Evolutionary conservation across 2,888 invertebrate genomes (phyloP), one percentile per base, ranked within the genome.

Genomic region (Drosophila hamatofila): DNA sequence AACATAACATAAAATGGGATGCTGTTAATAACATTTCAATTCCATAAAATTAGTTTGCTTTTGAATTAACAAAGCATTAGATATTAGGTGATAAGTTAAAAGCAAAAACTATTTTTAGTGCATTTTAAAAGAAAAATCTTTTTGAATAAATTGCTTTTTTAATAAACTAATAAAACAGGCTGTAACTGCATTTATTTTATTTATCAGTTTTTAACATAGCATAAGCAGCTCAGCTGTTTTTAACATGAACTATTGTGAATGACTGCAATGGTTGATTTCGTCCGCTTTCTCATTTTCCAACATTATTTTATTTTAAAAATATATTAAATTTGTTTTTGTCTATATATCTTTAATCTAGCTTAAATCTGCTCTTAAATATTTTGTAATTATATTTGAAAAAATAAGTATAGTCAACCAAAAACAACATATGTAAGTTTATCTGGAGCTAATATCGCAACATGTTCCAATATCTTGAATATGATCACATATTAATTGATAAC

Each of bases 401-500:
- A 14, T 35, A 1, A 6, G 5, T 35, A 2, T 6, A 37, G 16
- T 37, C 35, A 37, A 7, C 16, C 6, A 37, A 37, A 37, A 37
- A 2, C 0, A 14, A 37, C n/a, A 39, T n/a, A n/a, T 27, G 27
- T n/a, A n/a, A n/a, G 25, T 11, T 27, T 46, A 44, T 25, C 9
- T 18, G 8, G 4, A 58, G 33, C 6, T 35, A 8, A 11, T 23
- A 1, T 21, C n/a, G 42, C 27, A 27, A 27, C 57, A 58, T 33
- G 9, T 39, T 48, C n/a, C 25, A 42, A 41, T n/a, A 23, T n/a
- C 16, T 5, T 25, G 16, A 25, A 25, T 25, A 9, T 9, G 16
- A 16, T 25, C 9, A 35, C 23, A 18, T 49, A 41, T 59, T 11
- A 35, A 11, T 52, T 56, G 68, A 68, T 76, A 75, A 51, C 60